Conservation (phyloP, 2,797 vertebrate genomes). For the Lacerta bilineata region DNA sequence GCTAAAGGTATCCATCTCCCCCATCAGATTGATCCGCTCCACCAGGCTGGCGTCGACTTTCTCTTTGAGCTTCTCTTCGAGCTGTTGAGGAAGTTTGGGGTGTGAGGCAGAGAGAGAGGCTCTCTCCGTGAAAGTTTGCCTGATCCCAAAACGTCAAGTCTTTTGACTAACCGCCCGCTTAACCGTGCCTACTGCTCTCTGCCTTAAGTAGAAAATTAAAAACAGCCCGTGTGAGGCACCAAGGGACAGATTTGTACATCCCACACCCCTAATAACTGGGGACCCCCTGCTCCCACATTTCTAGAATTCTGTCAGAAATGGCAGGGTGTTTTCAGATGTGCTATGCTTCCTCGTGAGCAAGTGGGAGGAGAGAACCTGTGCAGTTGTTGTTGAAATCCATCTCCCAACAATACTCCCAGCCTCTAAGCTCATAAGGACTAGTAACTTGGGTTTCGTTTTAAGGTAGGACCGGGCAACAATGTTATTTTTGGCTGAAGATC, state of each 20-base stretch:
- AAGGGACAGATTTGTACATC: no score
- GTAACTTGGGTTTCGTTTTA: neutral
- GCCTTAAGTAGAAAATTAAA: no score
- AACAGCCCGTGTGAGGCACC: no score
- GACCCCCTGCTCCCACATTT: neutral
- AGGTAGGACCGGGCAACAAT: no score
- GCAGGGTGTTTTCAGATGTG: neutral
- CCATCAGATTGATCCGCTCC: constrained; percentile 95
- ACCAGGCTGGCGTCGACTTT: constrained; percentile 92
- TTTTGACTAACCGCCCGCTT: no score
- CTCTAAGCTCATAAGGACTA: neutral
- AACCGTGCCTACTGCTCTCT: no score
- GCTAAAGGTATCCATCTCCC: constrained; percentile 99
- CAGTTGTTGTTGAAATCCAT: no score
- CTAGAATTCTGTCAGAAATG: neutral
- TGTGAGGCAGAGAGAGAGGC: constrained; percentile 19
- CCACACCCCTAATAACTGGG: neutral
- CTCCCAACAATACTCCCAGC: no score
- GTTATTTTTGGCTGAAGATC: no score
- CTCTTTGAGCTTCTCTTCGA: constrained; percentile 98
- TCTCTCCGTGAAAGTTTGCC: constrained; percentile 18
- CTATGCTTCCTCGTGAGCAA: no score
- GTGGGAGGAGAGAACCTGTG: no score
- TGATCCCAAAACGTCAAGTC: neutral
- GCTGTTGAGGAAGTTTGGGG: constrained; percentile 77